A percentile compares a stretch with the other conserved stretches of the same genome.
These are phyloP conservation scores for Silurus meridionalis DNA, from an alignment of 2,113 vertebrate genomes.

Conservation along the genomic window DNA sequence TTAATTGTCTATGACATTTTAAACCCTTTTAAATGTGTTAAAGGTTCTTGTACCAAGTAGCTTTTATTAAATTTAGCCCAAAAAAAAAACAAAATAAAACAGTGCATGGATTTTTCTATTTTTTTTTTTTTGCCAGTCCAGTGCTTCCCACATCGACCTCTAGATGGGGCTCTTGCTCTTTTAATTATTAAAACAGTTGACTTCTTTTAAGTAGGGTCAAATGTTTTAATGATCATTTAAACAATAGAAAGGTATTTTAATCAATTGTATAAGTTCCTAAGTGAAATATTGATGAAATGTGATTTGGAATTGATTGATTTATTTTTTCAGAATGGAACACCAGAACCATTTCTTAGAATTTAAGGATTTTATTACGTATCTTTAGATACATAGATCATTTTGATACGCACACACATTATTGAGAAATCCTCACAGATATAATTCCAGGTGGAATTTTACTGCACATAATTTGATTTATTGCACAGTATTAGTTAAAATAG, in stretches of 20 bases:
- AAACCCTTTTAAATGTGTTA: neutral
- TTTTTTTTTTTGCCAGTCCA: neutral
- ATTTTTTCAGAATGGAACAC: neutral
- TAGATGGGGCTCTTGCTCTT: slow-evolving; percentile 26
- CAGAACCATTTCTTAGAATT: neutral
- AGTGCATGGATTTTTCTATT: neutral
- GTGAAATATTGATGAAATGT: neutral
- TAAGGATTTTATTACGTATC: neutral
- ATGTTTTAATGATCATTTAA: too few species aligned
- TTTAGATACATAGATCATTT: neutral
- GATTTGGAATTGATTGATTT: neutral
- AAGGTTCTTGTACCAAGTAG: neutral
- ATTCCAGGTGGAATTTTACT: neutral
- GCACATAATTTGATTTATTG: neutral
- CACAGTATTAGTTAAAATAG: neutral
- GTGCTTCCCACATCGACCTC: neutral
- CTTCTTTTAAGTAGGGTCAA: neutral
- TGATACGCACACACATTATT: neutral
- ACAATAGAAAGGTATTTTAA: too few species aligned
- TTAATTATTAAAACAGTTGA: neutral
- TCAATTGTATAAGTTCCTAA: too few species aligned
- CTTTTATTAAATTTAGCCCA: neutral
- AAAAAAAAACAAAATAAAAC: neutral
- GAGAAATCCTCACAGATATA: slow-evolving; percentile 7
- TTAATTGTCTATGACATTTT: neutral